Percentiles rank a stretch among this genome's conserved stretches.
Evolutionary conservation across 2,888 invertebrate species (phyloP).

Genomic region (Pasiphila rectangulata): DNA sequence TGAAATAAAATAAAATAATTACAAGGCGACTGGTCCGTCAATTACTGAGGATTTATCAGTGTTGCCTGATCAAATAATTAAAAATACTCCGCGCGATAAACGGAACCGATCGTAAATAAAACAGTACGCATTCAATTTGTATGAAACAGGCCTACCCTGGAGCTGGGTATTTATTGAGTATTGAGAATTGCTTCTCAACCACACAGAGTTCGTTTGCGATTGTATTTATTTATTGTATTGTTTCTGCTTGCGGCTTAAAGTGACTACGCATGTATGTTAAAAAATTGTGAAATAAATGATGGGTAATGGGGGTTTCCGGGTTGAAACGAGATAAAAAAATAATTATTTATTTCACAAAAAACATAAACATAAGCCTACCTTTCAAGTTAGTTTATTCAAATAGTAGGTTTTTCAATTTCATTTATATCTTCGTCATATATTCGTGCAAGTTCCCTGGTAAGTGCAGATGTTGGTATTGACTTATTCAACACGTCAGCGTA

Average conservation of each 20-base stretch:
- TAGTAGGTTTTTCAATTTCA: no score
- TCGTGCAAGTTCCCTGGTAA: no score
- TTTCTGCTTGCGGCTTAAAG: background rate
- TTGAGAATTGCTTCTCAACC: constrained; percentile 32
- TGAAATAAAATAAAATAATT: constrained; percentile 68
- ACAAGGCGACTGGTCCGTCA: constrained; percentile 52
- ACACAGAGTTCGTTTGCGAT: constrained; percentile 9
- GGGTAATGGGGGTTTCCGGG: no score
- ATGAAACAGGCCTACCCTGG: constrained; percentile 44
- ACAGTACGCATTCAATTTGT: constrained; percentile 67
- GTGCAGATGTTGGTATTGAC: no score
- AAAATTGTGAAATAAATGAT: no score
- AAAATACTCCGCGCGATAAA: constrained; percentile 63
- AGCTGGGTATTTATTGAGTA: constrained; percentile 40
- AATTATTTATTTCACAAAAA: no score
- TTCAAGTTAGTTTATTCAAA: no score
- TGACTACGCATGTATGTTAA: background rate
- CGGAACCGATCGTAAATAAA: constrained; percentile 57
- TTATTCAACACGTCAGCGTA: no score
- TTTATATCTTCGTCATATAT: no score
- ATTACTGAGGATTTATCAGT: constrained; percentile 74
- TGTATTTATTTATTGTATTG: constrained; percentile 3
- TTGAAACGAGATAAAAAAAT: no score
- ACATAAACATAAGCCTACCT: no score
- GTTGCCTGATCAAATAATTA: constrained; percentile 76